Evolutionary conservation across 2,797 vertebrate genomes (phyloP), one percentile per base, ranked within the genome.

Genomic region (Paratrypauchen microcephalus): DNA sequence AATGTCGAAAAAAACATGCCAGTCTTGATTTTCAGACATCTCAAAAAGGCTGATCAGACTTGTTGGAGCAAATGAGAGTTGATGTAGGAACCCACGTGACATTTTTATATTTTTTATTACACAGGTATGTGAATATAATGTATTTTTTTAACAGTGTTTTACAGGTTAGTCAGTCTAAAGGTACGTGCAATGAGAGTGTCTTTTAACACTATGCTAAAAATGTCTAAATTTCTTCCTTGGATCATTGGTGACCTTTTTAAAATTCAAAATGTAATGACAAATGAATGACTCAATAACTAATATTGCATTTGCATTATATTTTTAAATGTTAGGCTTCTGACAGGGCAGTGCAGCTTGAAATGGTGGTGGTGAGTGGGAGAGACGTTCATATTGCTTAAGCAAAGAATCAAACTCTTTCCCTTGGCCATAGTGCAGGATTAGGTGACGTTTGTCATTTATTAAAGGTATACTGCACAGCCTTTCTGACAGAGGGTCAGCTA

Each of bases 1-100:
- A 57, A 78, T 78, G 83, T 77, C 86, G n/a, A n/a, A 87, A 87
- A 69, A 78, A 76, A 71, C 66, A 74, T 58, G 71, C 73, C 76
- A 71, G 69, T 64, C 75, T 83, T 75, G 66, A 82, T 86, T 88
- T 85, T 90, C 78, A 86, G 82, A 84, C 81, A 85, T 84, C 69
- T 75, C 73, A 81, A 9, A 0, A 80, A 36, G 8, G 70, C 74
- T 83, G 85, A 86, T 73, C 63, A 76, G 84, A 68, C 85, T 62
- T 83, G 87, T 83, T 83, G 70, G 72, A 80, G 72, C 78, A 88
- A 77, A 79, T 70, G 61, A 83, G 56, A 78, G 76, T 68, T 83
- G 80, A 83, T 71, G 78, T 16, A 80, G 70, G 77, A 68, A 72
- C 72, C 62, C 3, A 24, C 26, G 3, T 63, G 18, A 7, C 30